A percentile compares a stretch with the other conserved stretches of the same genome.
Conservation (phyloP, 2,797 vertebrate species). For the Pangasius macronema region DNA sequence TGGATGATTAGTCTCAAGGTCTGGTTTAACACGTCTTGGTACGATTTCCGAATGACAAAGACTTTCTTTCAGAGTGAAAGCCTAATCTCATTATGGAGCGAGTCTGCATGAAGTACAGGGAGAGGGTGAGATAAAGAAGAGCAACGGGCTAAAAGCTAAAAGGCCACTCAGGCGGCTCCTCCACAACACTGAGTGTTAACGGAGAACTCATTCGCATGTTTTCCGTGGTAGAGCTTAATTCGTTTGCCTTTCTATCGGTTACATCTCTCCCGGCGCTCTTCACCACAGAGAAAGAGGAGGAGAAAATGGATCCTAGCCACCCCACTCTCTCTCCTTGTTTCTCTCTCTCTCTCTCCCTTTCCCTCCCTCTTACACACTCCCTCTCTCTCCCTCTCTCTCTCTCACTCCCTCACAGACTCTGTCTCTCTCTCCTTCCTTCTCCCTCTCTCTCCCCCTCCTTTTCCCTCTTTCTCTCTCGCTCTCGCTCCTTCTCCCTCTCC, state of each 20-base stretch:
- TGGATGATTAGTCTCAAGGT: not conserved
- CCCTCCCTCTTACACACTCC: not conserved
- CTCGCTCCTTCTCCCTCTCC: too few species aligned
- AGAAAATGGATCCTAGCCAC: not conserved
- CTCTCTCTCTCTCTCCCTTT: not conserved
- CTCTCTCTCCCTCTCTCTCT: not conserved
- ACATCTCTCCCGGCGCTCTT: conserved; percentile 29
- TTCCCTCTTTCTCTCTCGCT: not conserved
- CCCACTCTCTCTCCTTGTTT: not conserved
- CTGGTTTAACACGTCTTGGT: too few species aligned
- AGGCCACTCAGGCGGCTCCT: not conserved
- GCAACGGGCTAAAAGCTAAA: conserved; percentile 1
- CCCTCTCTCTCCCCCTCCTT: not conserved
- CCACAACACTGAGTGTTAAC: not conserved
- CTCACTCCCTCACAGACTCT: not conserved
- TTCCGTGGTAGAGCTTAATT: not conserved
- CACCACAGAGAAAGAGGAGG: not conserved
- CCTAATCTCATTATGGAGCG: not conserved
- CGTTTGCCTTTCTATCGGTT: conserved; percentile 22
- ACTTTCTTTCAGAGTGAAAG: not conserved
- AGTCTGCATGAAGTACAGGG: conserved; percentile 13
- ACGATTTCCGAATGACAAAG: not conserved
- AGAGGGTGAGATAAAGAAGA: not conserved
- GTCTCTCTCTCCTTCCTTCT: not conserved
- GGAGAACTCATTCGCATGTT: not conserved